Conservation (phyloP, 2,888 invertebrate genomes). For the Drosophila monieri region DNA sequence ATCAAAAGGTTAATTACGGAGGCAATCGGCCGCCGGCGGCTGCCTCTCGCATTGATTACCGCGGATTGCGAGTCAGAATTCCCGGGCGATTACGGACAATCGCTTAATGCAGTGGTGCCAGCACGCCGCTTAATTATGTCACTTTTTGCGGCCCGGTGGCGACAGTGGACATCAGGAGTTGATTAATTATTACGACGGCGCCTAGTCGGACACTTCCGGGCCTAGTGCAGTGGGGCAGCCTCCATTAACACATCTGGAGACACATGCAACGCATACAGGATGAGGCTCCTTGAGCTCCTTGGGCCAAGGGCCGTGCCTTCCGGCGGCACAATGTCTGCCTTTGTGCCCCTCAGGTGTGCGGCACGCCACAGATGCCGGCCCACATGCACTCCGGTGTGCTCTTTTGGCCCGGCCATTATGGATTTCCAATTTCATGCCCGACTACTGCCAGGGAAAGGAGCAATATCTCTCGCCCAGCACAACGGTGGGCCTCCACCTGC, state of each 20-base stretch:
- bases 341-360: neutral
- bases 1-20: conserved; percentile 24
- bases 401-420: conserved; percentile 54
- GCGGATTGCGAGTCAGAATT: conserved; percentile 8
- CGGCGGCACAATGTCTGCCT: conserved; percentile 6
- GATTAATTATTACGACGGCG: neutral
- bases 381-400: conserved; percentile 28
- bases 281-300: conserved; percentile 1
- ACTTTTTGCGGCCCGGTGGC: neutral
- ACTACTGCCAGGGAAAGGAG: conserved; percentile 32
- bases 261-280: neutral
- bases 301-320: neutral
- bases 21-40: neutral
- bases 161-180: neutral
- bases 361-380: neutral
- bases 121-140: neutral
- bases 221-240: neutral
- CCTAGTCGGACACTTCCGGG: too few relatives aligned
- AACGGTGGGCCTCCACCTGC: conserved; percentile 3
- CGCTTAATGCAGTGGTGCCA: neutral
- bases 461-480: conserved; percentile 10
- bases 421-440: conserved; percentile 74
- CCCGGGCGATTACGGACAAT: conserved; percentile 7
- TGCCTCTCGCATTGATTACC: neutral
- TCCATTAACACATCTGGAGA: neutral